Evolutionary conservation across 2,113 vertebrate species (phyloP), one percentile per base, ranked within the genome.

Genomic region (Myotis brandtii): DNA sequence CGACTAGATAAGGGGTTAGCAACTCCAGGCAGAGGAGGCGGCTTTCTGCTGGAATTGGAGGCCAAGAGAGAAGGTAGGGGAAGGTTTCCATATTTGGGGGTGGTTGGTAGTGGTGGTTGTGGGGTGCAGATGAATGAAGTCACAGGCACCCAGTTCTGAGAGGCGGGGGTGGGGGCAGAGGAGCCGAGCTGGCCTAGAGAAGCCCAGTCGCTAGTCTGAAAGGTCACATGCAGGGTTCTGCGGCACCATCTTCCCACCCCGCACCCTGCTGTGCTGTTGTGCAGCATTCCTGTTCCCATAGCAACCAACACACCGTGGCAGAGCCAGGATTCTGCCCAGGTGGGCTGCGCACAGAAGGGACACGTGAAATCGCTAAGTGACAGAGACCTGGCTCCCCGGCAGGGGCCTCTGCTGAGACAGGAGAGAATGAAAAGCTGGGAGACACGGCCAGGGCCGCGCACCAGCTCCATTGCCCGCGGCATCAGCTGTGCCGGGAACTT

Each of bases 271-370:
- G 30, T 20, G 13, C n/a, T 1, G 52, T 20, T 56, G 43, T 5
- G 43, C 27, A 48, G 73, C 73, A 4, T 48, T 48, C 59, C 54
- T 46, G n/a, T 97, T 95, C 89, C 97, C 93, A 97, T 93, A 84
- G 95, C 93, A 95, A 97, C 97, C 94, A 67, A 75, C 8, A 43
- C 79, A 82, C 81, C 43, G 88, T 80, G 77, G 3, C 72, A 48
- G 76, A 96, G 84, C 23, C 86, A 23, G 0, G 79, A 93, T 91
- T 94, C 91, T 43, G 43, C 48, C 88, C 93, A 94, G 93, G 95
- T 94, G 85, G 79, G 81, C 43, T 54, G 9, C 18, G 66, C 91
- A 81, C 52, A 82, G 95, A 91, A 79, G 62, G 37, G n/a, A 88
- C 81, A 30, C 7, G n/a, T 5, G 37, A 90, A 89, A 90, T 64